Base-by-base conservation (phyloP, 2,113 vertebrate genomes). In the Prionailurus viverrinus region DNA sequence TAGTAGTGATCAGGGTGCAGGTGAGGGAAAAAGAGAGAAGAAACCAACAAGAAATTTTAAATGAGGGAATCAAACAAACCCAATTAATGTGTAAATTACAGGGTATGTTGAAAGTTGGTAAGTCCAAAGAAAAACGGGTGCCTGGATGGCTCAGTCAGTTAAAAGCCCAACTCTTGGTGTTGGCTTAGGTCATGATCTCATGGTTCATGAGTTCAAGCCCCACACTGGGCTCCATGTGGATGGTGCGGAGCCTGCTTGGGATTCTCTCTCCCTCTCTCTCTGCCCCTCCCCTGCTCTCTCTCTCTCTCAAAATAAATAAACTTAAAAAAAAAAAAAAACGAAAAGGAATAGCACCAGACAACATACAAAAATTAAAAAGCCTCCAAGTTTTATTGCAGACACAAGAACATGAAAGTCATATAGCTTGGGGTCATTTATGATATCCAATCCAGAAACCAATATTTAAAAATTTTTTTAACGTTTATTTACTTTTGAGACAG, bases 21-120 rank as follows among this genome's bases (percentile, higher is more conserved):
- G 33, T 14, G 29, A 5, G 39, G 51, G 33, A 51, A 74, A 95
- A 36, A 33, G 14, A 16, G 31, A 41, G 63, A 79, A 97, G 45
- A 10, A 87, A 89, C 33, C 65, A 91, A 96, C 16, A 95, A 89
- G 33, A 89, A 95, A 81, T 41, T 95, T 95, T 51, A 55, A 66
- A 81, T 85, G 18, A 95, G 41, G 10, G 86, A 95, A 27, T 93
- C 85, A 93, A 78, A 93, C 51, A 87, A 94, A 61, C 31, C 63
- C 85, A 97, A 84, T 78, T 68, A 78, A 89, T 96, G 87, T 13
- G 4, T 51, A 93, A 97, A 93, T 82, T 73, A 81, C 5, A 82
- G 48, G 12, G 33, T 73, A 25, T 58, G 21, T 36, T 94, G 61
- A 96, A 96, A 78, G 74, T 31, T 58, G 48, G 0, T 95, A 92